Conservation (phyloP, 1,140 invertebrate species). For the Eufriesea mexicana region DNA sequence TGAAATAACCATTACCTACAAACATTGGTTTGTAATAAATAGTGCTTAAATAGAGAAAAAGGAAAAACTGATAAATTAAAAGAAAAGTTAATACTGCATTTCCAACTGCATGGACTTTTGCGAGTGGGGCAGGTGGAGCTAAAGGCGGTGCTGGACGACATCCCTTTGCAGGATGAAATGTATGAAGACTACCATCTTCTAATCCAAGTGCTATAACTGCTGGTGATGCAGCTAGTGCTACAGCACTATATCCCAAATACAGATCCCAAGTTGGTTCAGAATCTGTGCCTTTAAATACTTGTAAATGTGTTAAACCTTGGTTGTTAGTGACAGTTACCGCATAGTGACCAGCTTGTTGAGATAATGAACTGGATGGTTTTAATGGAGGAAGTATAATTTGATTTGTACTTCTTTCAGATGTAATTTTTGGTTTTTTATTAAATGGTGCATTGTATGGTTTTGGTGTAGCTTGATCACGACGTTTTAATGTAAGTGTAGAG, state of each 20-base stretch:
- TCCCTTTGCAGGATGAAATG: conserved; percentile 84
- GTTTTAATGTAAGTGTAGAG: conserved; percentile 74
- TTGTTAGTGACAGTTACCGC: conserved; percentile 76
- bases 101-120: conserved; percentile 78
- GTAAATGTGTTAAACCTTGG: conserved; percentile 77
- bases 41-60: neutral
- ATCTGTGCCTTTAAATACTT: conserved; percentile 83
- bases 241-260: conserved; percentile 77
- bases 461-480: conserved; percentile 70
- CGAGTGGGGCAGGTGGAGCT: conserved; percentile 84
- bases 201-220: conserved; percentile 85
- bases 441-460: conserved; percentile 65
- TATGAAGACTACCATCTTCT: conserved; percentile 86
- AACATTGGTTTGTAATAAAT: neutral
- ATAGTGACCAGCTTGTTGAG: conserved; percentile 78
- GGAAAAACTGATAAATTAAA: neutral
- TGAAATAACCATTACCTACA: conserved; percentile 80
- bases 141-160: conserved; percentile 85
- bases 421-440: conserved; percentile 72
- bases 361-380: conserved; percentile 74
- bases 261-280: conserved; percentile 81
- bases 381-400: conserved; percentile 73
- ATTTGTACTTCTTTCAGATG: conserved; percentile 68
- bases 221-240: conserved; percentile 76
- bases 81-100: conserved; percentile 69